Conservation (phyloP, 2,888 invertebrate species). For the Ctena decussata region DNA sequence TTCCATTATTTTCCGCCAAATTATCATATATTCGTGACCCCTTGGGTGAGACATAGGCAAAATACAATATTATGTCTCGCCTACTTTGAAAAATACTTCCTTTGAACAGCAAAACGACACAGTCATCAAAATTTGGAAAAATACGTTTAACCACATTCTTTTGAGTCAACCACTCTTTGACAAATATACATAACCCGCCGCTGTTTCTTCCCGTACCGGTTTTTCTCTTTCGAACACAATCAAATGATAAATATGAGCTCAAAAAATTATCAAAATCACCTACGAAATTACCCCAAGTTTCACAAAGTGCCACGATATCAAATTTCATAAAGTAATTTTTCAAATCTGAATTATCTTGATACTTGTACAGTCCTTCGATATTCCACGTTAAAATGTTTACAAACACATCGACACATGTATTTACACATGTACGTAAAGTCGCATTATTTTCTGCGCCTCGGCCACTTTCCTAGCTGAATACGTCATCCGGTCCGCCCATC, state of each 20-base stretch:
- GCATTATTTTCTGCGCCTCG: neutral
- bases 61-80: no score
- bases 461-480: neutral
- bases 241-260: constrained; percentile 4
- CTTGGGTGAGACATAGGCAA: no score
- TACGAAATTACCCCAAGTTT: no score
- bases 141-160: no score
- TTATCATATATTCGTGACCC: no score
- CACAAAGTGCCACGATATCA: neutral
- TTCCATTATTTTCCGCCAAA: no score
- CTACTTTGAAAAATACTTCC: no score
- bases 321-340: no score
- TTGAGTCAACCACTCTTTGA: no score
- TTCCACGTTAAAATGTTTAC: neutral
- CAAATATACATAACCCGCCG: neutral
- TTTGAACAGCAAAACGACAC: no score
- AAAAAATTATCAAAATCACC: constrained; percentile 18
- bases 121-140: no score
- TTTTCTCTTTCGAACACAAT: constrained; percentile 4
- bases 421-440: neutral
- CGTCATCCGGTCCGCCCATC: neutral
- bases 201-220: constrained; percentile 3
- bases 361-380: constrained; percentile 5
- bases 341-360: neutral
- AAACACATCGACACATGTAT: neutral